A percentile compares a stretch with the other conserved stretches of the same genome.
Conservation (phyloP, 2,797 vertebrate genomes). For the Acrocephalus scirpaceus region DNA sequence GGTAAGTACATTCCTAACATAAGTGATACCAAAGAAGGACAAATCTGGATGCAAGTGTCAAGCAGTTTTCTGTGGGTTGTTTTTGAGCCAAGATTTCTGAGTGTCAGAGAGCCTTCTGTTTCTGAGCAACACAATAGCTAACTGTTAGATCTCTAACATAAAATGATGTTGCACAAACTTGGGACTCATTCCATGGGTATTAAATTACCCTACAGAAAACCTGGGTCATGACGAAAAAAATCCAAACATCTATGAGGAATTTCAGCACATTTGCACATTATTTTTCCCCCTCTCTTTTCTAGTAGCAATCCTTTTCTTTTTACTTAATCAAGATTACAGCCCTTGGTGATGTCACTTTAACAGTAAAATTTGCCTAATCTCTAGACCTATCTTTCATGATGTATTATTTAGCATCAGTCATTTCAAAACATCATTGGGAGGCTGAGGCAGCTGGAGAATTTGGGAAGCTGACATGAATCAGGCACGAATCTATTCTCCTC, state of each 20-base stretch:
- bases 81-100: neutral
- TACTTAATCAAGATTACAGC: neutral
- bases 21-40: neutral
- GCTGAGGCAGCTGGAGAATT: neutral
- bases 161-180: neutral
- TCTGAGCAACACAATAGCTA: neutral
- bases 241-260: neutral
- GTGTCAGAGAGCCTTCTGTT: neutral
- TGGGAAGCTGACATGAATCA: neutral
- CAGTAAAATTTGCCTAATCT: neutral
- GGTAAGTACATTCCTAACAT: neutral
- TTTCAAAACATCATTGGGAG: neutral
- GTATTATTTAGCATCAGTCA: neutral
- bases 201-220: neutral
- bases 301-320: neutral
- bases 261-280: neutral
- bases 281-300: neutral
- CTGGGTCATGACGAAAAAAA: neutral
- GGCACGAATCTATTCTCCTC: neutral
- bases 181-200: neutral
- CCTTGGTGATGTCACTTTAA: neutral
- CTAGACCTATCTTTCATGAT: neutral
- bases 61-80: neutral
- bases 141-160: neutral
- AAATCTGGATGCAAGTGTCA: neutral